Base-by-base conservation (phyloP, 2,113 vertebrate genomes). In the Rana temporaria region DNA sequence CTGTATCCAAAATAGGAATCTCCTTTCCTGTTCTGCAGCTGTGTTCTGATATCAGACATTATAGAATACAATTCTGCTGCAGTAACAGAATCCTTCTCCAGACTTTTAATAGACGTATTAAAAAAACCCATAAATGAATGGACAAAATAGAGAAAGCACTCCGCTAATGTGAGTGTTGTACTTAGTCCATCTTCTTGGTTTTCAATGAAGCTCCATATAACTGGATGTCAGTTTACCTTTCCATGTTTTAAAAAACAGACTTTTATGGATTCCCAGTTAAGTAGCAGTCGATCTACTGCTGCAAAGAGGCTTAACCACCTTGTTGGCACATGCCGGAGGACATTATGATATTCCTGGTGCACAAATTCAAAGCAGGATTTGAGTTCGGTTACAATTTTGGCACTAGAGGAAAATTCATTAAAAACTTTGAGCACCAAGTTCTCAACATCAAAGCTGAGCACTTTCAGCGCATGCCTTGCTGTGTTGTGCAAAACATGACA, bases 1-100 rank as follows among this genome's bases (percentile, higher is more conserved):
- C 62, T 4, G 62, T 9, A 64, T 64, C 62, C 62, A 64, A 64
- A 64, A 22, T 9, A 64, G n/a, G 62, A 64, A 64, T 64, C 62
- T 9, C n/a, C 62, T 64, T 66, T 75, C 75, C 65, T 6, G 19
- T 67, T 0, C 1, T 16, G 19, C 0, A 18, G 38, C 73, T 59
- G 18, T 82, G 34, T 1, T 0, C 15, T 8, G 34, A 38, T 6
- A 9, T 22, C 12, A 42, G 38, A 57, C 55, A 14, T 32, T 6
- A 42, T 12, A 0, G 34, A 18, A 15, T 64, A 64, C n/a, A 64
- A 64, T 64, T 64, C 62, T 64, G 62, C 7, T 6, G 62, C 7
- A 22, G 62, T 64, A 7, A 64, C 7, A 20, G 24, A 9, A 22
- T 64, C n/a, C 62, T 64, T 64, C 62, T 64, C 62, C 62, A 64